Base-by-base conservation (phyloP, 2,113 vertebrate genomes). In the Indicator maculatus region DNA sequence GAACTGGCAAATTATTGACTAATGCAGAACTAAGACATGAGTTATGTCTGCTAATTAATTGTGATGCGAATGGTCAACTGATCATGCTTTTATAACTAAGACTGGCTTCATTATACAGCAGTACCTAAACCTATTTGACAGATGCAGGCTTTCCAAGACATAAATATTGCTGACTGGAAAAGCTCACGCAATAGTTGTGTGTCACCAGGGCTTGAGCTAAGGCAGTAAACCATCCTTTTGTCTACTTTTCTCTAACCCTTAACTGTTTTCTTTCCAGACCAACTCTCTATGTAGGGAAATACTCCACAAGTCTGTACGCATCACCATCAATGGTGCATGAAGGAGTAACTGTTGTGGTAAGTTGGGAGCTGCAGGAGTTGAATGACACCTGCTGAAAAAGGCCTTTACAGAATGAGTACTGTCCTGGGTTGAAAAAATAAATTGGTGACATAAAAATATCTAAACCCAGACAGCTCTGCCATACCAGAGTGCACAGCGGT, bases 331-430 rank as follows among this genome's bases (percentile, higher is more conserved):
- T 99, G 98, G 99, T 99, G 53, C 99, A 99, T 0, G 99, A 99
- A 90, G 99, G 99, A 44, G 99, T 99, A 33, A 98, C 99, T 15
- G 98, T 99, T 11, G 98, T 99, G 99, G 99, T 99, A 96, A 99
- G 99, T 97, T 24, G 47, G 31, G 50, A 79, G 52, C 65, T 77
- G 50, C 47, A 28, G 2, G 14, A 39, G 21, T 53, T 74, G 56
- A 52, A 30, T 28, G n/a, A 23, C 27, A 20, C 50, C 30, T 60
- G 58, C 30, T 90, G 84, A 59, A 50, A 87, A 67, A 31, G 24
- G 30, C 30, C 64, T 52, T 64, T 52, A 8, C 20, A 72, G 60
- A 65, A 56, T 63, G 56, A 58, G 5, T 55, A 27, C 41, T 55
- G n/a, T 81, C 47, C 36, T 58, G 33, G 33, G 50, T 55, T 73